Evolutionary conservation across 2,888 invertebrate species (phyloP).

Genomic region (Drosophila subquinaria): DNA sequence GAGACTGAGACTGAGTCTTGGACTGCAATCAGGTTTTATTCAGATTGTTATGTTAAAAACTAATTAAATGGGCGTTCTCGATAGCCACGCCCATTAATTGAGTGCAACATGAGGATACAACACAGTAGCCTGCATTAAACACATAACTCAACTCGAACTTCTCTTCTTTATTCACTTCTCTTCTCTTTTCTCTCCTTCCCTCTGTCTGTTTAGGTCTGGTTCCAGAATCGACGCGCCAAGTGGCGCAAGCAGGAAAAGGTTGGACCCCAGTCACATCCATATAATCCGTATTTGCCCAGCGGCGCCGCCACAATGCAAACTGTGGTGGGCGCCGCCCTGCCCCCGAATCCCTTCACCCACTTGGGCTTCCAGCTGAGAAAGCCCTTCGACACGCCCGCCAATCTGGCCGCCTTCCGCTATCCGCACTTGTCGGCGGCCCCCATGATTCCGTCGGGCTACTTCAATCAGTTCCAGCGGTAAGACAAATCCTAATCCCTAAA

Average conservation of each 20-base stretch:
- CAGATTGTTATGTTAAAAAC: slow-evolving; percentile 83
- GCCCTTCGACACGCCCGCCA: slow-evolving; percentile 89
- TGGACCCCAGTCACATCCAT: slow-evolving; percentile 95
- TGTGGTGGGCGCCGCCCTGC: slow-evolving; percentile 90
- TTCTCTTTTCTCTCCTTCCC: no score
- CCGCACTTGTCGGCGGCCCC: slow-evolving; percentile 87
- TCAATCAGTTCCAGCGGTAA: slow-evolving; percentile 87
- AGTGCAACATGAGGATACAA: slow-evolving; percentile 31
- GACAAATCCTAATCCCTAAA: slow-evolving; percentile 6
- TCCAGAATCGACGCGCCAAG: slow-evolving; percentile 96
- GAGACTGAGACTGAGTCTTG: not conserved
- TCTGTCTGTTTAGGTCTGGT: slow-evolving; percentile 91
- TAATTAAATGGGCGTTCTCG: slow-evolving; percentile 81
- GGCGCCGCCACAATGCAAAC: slow-evolving; percentile 89
- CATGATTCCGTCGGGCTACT: slow-evolving; percentile 88
- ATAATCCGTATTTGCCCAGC: slow-evolving; percentile 92
- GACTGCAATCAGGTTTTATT: slow-evolving; percentile 66
- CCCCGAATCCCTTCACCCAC: slow-evolving; percentile 92
- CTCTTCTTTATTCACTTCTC: not conserved
- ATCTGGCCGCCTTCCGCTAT: slow-evolving; percentile 91
- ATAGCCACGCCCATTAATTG: slow-evolving; percentile 78
- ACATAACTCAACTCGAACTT: slow-evolving; percentile 66
- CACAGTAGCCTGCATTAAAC: slow-evolving; percentile 73
- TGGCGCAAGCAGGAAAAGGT: slow-evolving; percentile 98
- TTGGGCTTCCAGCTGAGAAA: slow-evolving; percentile 91